Conservation (phyloP, 2,888 invertebrate genomes). For the Acheta domesticus region DNA sequence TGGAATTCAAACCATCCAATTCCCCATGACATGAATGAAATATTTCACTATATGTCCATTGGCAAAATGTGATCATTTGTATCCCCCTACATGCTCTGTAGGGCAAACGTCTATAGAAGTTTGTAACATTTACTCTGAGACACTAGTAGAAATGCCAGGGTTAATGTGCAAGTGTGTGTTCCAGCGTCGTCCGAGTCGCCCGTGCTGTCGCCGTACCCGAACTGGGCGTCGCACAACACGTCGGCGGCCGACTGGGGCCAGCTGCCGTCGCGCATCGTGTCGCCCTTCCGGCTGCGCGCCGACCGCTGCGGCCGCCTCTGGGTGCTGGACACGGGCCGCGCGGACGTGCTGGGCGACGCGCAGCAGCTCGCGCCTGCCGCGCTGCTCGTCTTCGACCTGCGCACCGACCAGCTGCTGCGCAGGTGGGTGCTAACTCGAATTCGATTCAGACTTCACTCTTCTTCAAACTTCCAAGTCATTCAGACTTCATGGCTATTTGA, state of each 20-base stretch:
- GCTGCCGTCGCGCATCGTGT: conserved; percentile 53
- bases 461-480: too few species aligned
- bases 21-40: too few species aligned
- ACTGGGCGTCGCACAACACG: conserved; percentile 66
- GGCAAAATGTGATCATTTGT: too few species aligned
- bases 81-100: too few species aligned
- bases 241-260: background rate
- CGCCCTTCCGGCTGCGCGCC: conserved; percentile 68
- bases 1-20: too few species aligned
- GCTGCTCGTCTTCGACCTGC: conserved; percentile 66
- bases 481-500: too few species aligned
- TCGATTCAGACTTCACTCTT: too few species aligned
- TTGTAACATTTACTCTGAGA: too few species aligned
- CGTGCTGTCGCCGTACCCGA: conserved; percentile 70
- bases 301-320: conserved; percentile 74
- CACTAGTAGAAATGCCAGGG: background rate
- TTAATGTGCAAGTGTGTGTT: background rate
- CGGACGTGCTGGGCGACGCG: conserved; percentile 56
- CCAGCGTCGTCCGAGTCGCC: conserved; percentile 56
- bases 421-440: background rate
- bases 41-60: too few species aligned
- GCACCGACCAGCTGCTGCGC: conserved; percentile 61
- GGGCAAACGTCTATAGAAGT: too few species aligned
- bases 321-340: conserved; percentile 72
- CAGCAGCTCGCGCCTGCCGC: conserved; percentile 1